phyloP scores from a whole-genome alignment of 2,888 invertebrate species.

The Phragmatobia fuliginosa region DNA sequence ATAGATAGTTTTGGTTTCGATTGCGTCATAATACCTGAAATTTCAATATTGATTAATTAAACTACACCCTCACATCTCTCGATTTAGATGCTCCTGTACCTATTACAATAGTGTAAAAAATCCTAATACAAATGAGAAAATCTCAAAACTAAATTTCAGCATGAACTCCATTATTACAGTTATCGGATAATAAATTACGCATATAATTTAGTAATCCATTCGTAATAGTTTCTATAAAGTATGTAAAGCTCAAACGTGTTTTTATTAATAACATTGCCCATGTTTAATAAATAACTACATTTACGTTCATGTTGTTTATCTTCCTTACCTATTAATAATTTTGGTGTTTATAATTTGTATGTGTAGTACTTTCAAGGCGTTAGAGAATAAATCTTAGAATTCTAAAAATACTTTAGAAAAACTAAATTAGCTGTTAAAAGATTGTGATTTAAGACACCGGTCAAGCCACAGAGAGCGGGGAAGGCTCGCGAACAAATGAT shows the following conservation, averaged over 20 bases:
- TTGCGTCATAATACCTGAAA: not conserved
- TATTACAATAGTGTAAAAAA: not conserved
- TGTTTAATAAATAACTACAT: constrained; percentile 56
- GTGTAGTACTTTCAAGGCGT: constrained; percentile 46
- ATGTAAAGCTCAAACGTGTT: constrained; percentile 46
- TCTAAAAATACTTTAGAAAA: not conserved
- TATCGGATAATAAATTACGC: not conserved
- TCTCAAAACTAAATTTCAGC: not conserved
- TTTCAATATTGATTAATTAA: not conserved
- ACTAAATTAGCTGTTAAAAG: not conserved
- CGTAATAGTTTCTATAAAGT: not conserved
- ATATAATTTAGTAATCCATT: not conserved
- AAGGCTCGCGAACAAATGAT: not conserved
- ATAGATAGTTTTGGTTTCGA: not conserved
- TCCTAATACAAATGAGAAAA: not conserved
- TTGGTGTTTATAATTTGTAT: constrained; percentile 58
- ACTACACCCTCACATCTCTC: not conserved
- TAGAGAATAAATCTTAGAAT: not conserved
- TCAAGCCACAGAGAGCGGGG: not conserved
- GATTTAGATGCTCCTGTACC: not conserved
- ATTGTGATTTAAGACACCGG: not conserved
- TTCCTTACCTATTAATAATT: constrained; percentile 54
- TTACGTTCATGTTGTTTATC: constrained; percentile 58
- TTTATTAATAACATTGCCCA: constrained; percentile 56
- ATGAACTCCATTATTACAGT: not conserved